These are phyloP conservation scores for Drosophila sechellia DNA, from an alignment of 1,140 invertebrate species.

Conservation along the genomic window DNA sequence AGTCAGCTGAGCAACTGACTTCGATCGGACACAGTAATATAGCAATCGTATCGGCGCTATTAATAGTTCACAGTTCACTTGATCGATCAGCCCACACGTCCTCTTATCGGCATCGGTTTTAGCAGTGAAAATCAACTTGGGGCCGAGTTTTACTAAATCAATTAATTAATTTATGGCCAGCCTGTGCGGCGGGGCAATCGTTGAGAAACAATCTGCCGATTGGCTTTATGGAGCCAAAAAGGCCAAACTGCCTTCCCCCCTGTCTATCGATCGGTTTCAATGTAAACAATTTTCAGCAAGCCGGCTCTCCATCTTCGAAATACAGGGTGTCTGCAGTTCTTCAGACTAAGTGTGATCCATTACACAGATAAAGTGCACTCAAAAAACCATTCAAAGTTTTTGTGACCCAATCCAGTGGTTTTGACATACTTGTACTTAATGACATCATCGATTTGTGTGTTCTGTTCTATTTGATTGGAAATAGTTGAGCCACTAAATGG, in stretches of 20 bases:
- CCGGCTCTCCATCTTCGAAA: constrained; percentile 37
- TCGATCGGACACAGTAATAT: neutral
- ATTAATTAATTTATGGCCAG: constrained; percentile 74
- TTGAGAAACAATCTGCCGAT: constrained; percentile 59
- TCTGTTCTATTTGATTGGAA: constrained; percentile 28
- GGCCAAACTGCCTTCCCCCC: constrained; percentile 27
- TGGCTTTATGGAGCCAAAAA: constrained; percentile 53
- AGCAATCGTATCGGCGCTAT: constrained; percentile 7
- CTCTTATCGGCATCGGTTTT: constrained; percentile 37
- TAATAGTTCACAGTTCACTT: constrained; percentile 51
- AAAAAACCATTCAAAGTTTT: constrained; percentile 13
- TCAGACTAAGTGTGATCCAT: constrained; percentile 1
- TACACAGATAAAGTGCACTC: neutral
- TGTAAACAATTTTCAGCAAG: constrained; percentile 74
- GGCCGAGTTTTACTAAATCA: constrained; percentile 63
- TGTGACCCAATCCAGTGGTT: constrained; percentile 15
- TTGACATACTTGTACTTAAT: constrained; percentile 20
- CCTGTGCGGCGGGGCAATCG: constrained; percentile 61
- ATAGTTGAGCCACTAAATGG: constrained; percentile 33
- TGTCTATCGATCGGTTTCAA: constrained; percentile 31
- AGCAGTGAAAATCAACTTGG: constrained; percentile 59
- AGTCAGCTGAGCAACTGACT: constrained; percentile 24
- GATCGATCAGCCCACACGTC: constrained; percentile 26
- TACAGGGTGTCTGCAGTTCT: constrained; percentile 57
- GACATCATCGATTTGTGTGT: constrained; percentile 26